Evolutionary conservation across 2,113 vertebrate species (phyloP).

Genomic region (Athene cunicularia): DNA sequence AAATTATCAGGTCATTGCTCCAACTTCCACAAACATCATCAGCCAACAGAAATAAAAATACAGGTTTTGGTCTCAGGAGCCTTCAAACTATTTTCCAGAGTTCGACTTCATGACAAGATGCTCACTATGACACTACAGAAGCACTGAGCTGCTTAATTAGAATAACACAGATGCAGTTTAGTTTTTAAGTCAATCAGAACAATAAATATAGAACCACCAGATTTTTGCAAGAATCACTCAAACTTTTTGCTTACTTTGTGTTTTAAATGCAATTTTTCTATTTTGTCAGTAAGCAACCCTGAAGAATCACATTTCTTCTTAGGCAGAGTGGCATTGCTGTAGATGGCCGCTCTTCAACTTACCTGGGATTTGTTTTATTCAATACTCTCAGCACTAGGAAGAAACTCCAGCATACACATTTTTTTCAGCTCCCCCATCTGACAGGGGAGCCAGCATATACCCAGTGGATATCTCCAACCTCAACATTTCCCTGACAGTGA

Average conservation of each 20-base stretch:
- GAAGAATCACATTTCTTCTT: background rate
- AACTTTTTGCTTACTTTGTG: background rate
- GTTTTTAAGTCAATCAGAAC: conserved; percentile 36
- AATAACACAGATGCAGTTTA: conserved; percentile 7
- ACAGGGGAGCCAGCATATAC: background rate
- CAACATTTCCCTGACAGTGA: background rate
- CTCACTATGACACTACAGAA: background rate
- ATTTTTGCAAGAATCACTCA: background rate
- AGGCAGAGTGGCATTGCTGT: fast-evolving
- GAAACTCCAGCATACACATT: background rate
- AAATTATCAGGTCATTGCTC: conserved; percentile 70
- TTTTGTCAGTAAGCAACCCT: background rate
- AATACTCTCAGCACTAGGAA: background rate
- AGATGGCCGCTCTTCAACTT: background rate
- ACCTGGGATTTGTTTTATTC: background rate
- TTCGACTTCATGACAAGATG: conserved; percentile 38
- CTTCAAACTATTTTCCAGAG: conserved; percentile 64
- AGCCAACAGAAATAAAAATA: conserved; percentile 68
- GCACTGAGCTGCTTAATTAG: conserved; percentile 55
- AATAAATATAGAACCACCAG: background rate
- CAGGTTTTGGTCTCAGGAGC: conserved; percentile 62
- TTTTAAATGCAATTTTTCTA: background rate
- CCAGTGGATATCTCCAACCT: background rate
- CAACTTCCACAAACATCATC: conserved; percentile 60
- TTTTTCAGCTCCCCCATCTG: background rate